A percentile compares a stretch with the other conserved stretches of the same genome.
Evolutionary conservation across 2,888 invertebrate genomes (phyloP).

Genomic region (Mythimna albipuncta): DNA sequence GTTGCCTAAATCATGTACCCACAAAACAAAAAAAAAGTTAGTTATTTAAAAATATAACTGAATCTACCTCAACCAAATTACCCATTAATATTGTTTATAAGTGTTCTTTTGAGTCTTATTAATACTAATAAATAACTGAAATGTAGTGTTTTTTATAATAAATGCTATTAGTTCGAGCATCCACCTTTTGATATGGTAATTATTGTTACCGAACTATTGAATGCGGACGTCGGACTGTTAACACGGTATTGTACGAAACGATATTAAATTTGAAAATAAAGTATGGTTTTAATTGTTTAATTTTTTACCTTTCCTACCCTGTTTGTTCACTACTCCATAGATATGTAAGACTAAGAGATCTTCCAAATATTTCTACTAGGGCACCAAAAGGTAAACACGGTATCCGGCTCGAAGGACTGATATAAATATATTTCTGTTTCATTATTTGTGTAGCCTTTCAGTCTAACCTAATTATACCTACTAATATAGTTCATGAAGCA

Average conservation of each 20-base stretch:
- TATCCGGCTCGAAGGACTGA: conserved; percentile 1
- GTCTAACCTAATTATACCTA: no score
- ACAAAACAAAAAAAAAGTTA: conserved; percentile 71
- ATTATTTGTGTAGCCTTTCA: background rate
- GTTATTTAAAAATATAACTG: conserved; percentile 79
- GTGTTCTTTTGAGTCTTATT: conserved; percentile 90
- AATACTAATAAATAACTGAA: conserved; percentile 86
- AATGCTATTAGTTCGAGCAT: conserved; percentile 85
- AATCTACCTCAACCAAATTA: conserved; percentile 90
- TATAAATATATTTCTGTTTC: background rate
- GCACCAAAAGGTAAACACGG: background rate
- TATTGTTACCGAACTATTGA: conserved; percentile 89
- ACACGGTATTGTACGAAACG: conserved; percentile 84
- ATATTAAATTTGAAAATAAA: conserved; percentile 84
- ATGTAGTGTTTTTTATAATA: conserved; percentile 87
- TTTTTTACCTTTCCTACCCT: conserved; percentile 48
- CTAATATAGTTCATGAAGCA: background rate
- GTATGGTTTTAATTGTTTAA: conserved; percentile 66
- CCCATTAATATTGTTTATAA: conserved; percentile 89
- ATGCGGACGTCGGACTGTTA: conserved; percentile 82
- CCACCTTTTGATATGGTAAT: conserved; percentile 89
- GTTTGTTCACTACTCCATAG: background rate
- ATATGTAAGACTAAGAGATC: background rate
- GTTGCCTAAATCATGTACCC: conserved; percentile 64
- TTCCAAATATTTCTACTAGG: background rate